Conservation (phyloP, 1,140 invertebrate species). For the Leptonema lineaticorne region DNA sequence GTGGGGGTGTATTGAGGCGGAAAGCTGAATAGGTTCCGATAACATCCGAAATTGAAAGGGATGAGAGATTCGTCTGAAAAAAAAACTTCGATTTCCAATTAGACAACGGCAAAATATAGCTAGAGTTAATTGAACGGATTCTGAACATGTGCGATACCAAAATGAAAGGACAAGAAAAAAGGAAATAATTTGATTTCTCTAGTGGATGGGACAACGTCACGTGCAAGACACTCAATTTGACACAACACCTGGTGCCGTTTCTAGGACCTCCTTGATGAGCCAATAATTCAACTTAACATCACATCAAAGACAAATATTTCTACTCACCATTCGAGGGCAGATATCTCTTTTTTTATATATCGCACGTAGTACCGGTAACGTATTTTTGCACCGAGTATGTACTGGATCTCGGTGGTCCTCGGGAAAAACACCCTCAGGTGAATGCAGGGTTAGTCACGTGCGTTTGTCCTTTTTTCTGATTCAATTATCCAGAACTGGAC, state of each 20-base stretch:
- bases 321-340: neutral
- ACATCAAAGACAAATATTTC: conserved; percentile 34
- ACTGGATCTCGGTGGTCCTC: conserved; percentile 9
- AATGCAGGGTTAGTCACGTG: conserved; percentile 30
- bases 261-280: conserved; percentile 29
- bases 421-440: conserved; percentile 11
- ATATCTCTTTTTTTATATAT: no score
- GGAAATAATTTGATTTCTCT: neutral
- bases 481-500: conserved; percentile 25
- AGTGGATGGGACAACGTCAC: conserved; percentile 7
- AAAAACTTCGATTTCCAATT: neutral
- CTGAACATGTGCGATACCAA: neutral
- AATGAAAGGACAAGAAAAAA: neutral
- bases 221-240: conserved; percentile 25
- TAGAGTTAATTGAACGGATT: neutral
- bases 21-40: neutral
- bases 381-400: neutral
- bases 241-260: conserved; percentile 12
- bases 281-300: conserved; percentile 38
- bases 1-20: neutral
- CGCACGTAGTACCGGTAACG: no score
- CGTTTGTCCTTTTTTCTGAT: conserved; percentile 33
- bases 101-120: neutral
- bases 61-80: no score
- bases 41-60: no score